phyloP scores from a whole-genome alignment of 2,113 vertebrate species.

The Ornithorhynchus anatinus region DNA sequence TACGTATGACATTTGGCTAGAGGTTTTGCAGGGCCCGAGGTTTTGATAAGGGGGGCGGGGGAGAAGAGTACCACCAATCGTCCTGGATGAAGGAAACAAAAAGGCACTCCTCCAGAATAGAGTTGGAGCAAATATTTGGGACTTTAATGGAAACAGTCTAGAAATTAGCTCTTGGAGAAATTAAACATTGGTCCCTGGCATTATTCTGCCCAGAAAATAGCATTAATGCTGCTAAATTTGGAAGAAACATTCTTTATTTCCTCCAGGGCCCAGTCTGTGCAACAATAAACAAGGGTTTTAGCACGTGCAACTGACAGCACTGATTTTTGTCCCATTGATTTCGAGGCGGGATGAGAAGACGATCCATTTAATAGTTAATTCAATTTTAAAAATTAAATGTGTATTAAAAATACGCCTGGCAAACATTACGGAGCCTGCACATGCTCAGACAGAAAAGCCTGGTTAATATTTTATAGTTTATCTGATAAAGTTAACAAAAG shows the following conservation, averaged over 20 bases:
- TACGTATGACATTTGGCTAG: background rate
- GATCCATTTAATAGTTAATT: constrained; percentile 25
- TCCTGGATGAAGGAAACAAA: no score
- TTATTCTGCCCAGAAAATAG: constrained; percentile 47
- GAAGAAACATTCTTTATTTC: constrained; percentile 28
- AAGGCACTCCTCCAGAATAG: no score
- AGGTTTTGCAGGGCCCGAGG: background rate
- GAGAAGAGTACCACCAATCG: constrained; percentile 13
- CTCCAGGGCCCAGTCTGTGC: constrained; percentile 26
- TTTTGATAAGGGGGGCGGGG: background rate
- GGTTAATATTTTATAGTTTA: constrained; percentile 76
- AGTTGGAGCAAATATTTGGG: no score
- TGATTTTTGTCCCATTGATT: constrained; percentile 18
- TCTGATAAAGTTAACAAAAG: constrained; percentile 80
- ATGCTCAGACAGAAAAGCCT: constrained; percentile 58
- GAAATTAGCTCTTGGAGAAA: constrained; percentile 12
- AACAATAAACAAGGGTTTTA: constrained; percentile 30
- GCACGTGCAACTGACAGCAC: constrained; percentile 10
- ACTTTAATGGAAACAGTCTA: background rate
- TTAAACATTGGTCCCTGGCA: background rate
- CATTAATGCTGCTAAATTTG: constrained; percentile 51
- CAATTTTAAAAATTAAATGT: constrained; percentile 57
- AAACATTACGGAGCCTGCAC: constrained; percentile 64
- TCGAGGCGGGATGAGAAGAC: constrained; percentile 31
- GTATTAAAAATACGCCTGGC: constrained; percentile 57